A percentile compares a stretch with the other conserved stretches of the same genome.
Evolutionary conservation across 2,888 invertebrate genomes (phyloP).

Genomic region (Sipha maydis): DNA sequence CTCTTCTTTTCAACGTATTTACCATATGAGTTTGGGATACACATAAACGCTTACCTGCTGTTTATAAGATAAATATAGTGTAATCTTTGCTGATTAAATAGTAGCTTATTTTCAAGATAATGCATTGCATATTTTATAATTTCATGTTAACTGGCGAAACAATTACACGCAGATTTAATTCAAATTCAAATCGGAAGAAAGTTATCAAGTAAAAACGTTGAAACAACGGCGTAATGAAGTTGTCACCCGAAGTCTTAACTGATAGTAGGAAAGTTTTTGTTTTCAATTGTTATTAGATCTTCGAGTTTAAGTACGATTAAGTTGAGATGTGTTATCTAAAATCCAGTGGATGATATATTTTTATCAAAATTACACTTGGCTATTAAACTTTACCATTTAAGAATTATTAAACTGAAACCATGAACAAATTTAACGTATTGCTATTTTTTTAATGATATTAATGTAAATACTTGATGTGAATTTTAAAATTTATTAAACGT

Average conservation of each 20-base stretch:
- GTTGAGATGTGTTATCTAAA: neutral
- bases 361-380: neutral
- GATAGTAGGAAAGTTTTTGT: conserved; percentile 5
- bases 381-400: neutral
- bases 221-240: neutral
- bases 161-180: neutral
- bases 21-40: too few relatives aligned
- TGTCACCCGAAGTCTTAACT: neutral
- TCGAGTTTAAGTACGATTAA: neutral
- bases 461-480: neutral
- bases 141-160: neutral
- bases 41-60: too few relatives aligned
- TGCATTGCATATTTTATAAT: neutral
- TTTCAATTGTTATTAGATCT: neutral
- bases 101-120: too few relatives aligned
- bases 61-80: too few relatives aligned
- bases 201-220: conserved; percentile 5
- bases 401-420: neutral
- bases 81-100: neutral
- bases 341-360: neutral
- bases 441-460: neutral
- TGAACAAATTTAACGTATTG: neutral
- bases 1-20: too few relatives aligned
- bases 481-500: neutral
- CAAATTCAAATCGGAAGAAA: neutral